phyloP scores from a whole-genome alignment of 1,140 invertebrate genomes.

The Ceratina calcarata region DNA sequence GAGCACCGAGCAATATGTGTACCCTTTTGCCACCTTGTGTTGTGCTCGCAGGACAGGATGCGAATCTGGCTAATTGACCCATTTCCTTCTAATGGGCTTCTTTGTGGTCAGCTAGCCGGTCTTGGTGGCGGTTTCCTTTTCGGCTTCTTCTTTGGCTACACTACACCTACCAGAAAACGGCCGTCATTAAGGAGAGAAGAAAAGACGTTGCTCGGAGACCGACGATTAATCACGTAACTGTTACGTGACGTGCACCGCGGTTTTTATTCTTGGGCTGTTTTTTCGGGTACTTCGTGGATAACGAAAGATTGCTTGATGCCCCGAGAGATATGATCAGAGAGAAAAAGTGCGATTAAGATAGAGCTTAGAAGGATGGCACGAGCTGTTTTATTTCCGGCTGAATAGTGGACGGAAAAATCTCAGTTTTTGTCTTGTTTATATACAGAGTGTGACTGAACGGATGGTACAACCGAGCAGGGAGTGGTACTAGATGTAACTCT shows the following conservation, averaged over 20 bases:
- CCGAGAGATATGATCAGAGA: background rate
- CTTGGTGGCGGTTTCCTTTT: background rate
- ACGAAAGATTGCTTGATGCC: background rate
- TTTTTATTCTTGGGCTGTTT: background rate
- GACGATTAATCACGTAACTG: slow-evolving; percentile 22
- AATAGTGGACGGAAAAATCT: background rate
- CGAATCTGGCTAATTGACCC: slow-evolving; percentile 46
- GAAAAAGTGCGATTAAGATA: slow-evolving; percentile 20
- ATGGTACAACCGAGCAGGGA: no score
- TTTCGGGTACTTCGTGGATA: background rate
- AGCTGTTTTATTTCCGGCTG: background rate
- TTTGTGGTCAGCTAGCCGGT: background rate
- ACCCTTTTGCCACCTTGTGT: background rate
- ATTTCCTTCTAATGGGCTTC: slow-evolving; percentile 35
- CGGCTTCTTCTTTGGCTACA: background rate
- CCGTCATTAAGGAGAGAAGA: background rate
- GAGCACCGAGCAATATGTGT: background rate
- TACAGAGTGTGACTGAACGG: no score
- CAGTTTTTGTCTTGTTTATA: background rate
- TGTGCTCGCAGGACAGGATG: slow-evolving; percentile 29
- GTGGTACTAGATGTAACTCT: no score
- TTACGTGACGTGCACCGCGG: background rate
- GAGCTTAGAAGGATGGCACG: background rate
- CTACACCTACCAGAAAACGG: no score
- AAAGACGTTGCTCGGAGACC: background rate